Conservation (phyloP, 2,113 vertebrate species). For the Amblyornis subalaris region DNA sequence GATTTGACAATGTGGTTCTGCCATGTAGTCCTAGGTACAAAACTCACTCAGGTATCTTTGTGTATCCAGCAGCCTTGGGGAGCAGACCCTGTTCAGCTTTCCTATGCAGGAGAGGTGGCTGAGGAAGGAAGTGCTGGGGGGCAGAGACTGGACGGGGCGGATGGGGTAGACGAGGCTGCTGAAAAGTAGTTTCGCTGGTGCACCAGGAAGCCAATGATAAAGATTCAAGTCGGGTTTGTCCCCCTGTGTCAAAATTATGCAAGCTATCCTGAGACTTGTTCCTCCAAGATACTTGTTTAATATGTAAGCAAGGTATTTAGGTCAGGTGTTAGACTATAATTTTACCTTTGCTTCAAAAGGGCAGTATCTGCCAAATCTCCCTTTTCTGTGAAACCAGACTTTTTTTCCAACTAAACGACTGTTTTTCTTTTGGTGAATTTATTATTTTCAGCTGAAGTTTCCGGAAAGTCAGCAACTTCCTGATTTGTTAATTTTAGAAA, state of each 20-base stretch:
- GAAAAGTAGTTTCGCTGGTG: background rate
- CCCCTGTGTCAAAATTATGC: background rate
- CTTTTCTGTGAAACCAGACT: background rate
- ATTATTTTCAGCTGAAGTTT: constrained; percentile 13
- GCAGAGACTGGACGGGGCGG: rapidly evolving
- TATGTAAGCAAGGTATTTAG: background rate
- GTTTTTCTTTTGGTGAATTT: constrained; percentile 5
- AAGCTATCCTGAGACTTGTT: background rate
- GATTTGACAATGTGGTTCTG: background rate
- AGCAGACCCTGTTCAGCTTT: background rate
- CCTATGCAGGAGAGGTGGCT: background rate
- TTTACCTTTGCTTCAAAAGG: background rate
- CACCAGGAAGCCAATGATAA: background rate
- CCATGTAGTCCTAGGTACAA: background rate
- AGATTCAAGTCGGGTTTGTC: background rate
- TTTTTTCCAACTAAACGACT: background rate
- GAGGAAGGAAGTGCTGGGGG: background rate
- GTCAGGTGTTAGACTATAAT: background rate
- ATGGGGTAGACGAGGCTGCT: background rate
- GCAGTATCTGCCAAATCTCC: background rate
- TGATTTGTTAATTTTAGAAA: background rate
- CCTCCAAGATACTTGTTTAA: background rate
- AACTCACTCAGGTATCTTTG: background rate
- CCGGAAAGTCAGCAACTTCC: background rate
- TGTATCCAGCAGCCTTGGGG: background rate